phyloP scores from a whole-genome alignment of 2,888 invertebrate species.

The Bombyx huttoni region DNA sequence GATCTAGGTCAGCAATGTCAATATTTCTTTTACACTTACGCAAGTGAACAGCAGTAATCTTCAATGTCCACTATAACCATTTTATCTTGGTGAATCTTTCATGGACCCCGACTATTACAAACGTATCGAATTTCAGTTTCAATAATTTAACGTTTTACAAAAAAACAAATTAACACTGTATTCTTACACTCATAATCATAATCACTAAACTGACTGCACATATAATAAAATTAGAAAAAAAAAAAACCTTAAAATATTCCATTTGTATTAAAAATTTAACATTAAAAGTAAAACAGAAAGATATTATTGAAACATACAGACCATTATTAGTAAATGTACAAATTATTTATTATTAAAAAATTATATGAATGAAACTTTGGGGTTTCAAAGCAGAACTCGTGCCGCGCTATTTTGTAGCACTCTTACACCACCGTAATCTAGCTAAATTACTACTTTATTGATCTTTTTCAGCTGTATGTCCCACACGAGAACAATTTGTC shows the following conservation, averaged over 20 bases:
- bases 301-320: not conserved
- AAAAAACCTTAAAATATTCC: slow-evolving; percentile 1
- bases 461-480: not conserved
- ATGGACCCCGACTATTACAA: not conserved
- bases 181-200: slow-evolving; percentile 38
- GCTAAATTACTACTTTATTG: not conserved
- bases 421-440: not conserved
- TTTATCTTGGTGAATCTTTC: not conserved
- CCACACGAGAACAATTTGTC: not conserved
- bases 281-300: not conserved
- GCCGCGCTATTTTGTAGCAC: not conserved
- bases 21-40: not conserved
- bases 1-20: too few species aligned
- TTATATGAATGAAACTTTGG: slow-evolving; percentile 4
- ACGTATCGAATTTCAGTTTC: slow-evolving; percentile 9
- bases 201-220: slow-evolving; percentile 21
- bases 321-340: not conserved
- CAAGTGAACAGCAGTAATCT: not conserved
- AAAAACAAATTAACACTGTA: slow-evolving; percentile 50
- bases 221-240: slow-evolving; percentile 13
- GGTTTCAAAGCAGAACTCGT: slow-evolving; percentile 1
- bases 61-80: not conserved
- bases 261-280: not conserved
- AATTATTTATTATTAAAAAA: not conserved
- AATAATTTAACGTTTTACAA: slow-evolving; percentile 47